Evolutionary conservation across 2,113 vertebrate genomes (phyloP).

Genomic region (Prionailurus viverrinus): DNA sequence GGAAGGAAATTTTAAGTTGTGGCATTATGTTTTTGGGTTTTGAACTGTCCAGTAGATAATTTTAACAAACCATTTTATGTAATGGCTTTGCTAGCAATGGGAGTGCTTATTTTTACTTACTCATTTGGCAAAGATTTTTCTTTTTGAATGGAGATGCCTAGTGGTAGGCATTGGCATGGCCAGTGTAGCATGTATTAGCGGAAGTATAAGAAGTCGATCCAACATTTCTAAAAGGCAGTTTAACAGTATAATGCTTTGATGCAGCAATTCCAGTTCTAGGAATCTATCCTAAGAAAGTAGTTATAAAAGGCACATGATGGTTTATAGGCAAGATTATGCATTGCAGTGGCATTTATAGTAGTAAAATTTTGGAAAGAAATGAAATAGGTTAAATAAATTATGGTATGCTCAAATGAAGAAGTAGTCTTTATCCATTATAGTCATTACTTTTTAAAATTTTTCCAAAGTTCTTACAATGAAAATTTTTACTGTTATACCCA

Average conservation of each 20-base stretch:
- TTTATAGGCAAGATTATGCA: neutral
- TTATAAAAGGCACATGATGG: neutral
- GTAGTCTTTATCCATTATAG: neutral
- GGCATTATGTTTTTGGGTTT: neutral
- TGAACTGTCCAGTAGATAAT: neutral
- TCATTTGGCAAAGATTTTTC: neutral
- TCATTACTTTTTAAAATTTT: neutral
- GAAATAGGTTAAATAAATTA: neutral
- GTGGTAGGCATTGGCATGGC: neutral
- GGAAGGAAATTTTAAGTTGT: constrained; percentile 41
- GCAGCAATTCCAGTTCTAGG: neutral
- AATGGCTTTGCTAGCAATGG: neutral
- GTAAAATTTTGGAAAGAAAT: neutral
- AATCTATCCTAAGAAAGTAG: neutral
- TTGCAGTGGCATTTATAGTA: neutral
- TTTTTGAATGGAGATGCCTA: neutral
- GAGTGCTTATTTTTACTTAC: neutral
- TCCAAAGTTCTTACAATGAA: neutral
- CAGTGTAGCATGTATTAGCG: neutral
- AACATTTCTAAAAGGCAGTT: neutral
- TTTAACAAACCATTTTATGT: neutral
- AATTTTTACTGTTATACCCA: neutral
- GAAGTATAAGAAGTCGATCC: neutral
- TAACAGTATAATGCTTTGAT: neutral
- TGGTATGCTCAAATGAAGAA: neutral